Evolutionary conservation across 2,113 vertebrate species (phyloP), one percentile per base, ranked within the genome.

Genomic region (Percina caprodes): DNA sequence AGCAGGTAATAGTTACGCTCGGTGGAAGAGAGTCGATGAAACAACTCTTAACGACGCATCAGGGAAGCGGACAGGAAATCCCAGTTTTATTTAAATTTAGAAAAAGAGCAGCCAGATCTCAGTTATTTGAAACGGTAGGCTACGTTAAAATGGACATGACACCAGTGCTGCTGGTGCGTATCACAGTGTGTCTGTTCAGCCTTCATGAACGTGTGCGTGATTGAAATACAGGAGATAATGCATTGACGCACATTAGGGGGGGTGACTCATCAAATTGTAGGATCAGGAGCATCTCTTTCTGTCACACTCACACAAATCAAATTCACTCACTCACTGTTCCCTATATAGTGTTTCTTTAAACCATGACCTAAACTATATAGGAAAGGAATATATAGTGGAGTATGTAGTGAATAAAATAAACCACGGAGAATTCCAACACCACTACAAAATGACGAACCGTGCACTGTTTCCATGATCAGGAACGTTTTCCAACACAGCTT

Each of bases 251-350:
- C 74, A 45, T 54, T 2, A 8, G 3, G 0, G 19, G 23, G 74
- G 69, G 54, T 91, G 92, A 92, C 68, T 93, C 92, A 93, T 86
- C 80, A 84, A 21, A 79, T 60, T 63, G 56, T 49, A 48, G 46
- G 67, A 87, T 61, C 49, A n/a, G 35, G 77, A 83, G 45, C 80
- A 51, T 77, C 59, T 76, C 69, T 90, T 67, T 21, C 14, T n/a
- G 24, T 89, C 68, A 35, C 70, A 79, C 26, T 69, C 54, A 24
- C 35, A 4, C 18, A 26, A 9, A 19, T 73, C 76, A 56, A 70
- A 62, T 74, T 42, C 39, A 42, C 39, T 39, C 9, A 2, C 39
- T 39, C 39, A 39, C 39, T 39, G 9, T 39, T 39, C 39, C 39
- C 39, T 39, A 39, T 7, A 39, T 39, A 2, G 39, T 39, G 39